phyloP scores from a whole-genome alignment of 2,888 invertebrate species.

The Anaspis maculata region DNA sequence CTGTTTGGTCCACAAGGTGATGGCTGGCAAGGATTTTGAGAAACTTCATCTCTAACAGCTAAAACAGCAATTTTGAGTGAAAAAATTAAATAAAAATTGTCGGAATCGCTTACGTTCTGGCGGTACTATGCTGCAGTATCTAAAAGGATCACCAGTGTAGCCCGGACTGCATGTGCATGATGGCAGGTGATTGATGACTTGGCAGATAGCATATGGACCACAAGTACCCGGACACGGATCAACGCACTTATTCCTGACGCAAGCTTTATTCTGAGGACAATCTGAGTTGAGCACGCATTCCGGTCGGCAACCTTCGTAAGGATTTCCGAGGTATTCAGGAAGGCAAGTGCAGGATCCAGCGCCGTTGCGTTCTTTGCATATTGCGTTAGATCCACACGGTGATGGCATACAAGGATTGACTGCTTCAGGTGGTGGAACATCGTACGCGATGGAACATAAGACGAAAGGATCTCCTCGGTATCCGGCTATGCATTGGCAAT shows the following conservation, averaged over 20 bases:
- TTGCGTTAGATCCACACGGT: conserved; percentile 62
- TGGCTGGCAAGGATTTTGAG: conserved; percentile 63
- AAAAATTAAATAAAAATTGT: neutral
- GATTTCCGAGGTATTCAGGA: conserved; percentile 66
- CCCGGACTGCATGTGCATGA: conserved; percentile 45
- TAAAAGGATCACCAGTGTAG: conserved; percentile 44
- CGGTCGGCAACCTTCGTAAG: conserved; percentile 58
- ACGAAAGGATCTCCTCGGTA: conserved; percentile 58
- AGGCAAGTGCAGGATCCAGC: conserved; percentile 64
- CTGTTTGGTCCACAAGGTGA: conserved; percentile 80
- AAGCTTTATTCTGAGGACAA: conserved; percentile 43
- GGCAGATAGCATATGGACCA: conserved; percentile 56
- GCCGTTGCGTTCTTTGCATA: conserved; percentile 59
- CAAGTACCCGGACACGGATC: conserved; percentile 51
- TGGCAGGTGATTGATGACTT: conserved; percentile 36
- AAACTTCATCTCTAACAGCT: conserved; percentile 28
- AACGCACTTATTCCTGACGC: conserved; percentile 46
- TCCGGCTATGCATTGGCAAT: conserved; percentile 61
- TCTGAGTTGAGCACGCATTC: conserved; percentile 38
- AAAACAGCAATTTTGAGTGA: conserved; percentile 13
- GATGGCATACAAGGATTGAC: conserved; percentile 36
- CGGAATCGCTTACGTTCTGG: conserved; percentile 44
- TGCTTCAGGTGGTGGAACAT: conserved; percentile 11
- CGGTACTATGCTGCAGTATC: conserved; percentile 29
- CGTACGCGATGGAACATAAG: conserved; percentile 40